Base-by-base conservation (phyloP, 2,888 invertebrate genomes). In the Amphipyra berbera region DNA sequence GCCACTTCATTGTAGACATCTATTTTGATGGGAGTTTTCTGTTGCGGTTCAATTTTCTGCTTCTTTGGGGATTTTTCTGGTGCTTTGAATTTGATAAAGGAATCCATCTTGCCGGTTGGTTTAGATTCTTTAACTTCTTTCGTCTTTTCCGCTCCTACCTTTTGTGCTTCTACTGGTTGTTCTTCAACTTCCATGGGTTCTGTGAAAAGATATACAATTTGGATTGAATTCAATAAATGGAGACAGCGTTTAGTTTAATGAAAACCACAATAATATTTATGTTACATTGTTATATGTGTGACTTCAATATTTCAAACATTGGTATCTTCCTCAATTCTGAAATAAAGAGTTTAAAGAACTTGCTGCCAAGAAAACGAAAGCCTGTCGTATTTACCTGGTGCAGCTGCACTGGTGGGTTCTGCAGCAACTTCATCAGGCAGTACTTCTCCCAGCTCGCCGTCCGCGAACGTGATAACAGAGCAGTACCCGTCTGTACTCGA, bases 401-500 rank as follows among this genome's bases (percentile, higher is more conserved):
- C 49, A 13, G 49, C 13, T 6, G 61, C 14, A 2, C 33, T 50
- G 46, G 73, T 42, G 2, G 72, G 30, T 9, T 60, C 55, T 0
- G 57, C 42, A 1, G 45, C 42, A 1, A 61, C 74, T 49, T 84
- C 81, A 0, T 85, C 84, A 0, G 89, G 87, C 48, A 89, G 53
- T 1, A 77, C 65, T 0, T 88, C 86, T 0, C 95, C 95, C 0
- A 95, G 84, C 65, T 95, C 95, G 0, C 81, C 85, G 0, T 64
- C 74, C 0, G 75, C 64, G 82, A 94, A 94, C 30, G 86, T 85
- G 69, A 95, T 85, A 62, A 94, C 88, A 6, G 95, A 95, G 68
- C 94, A 94, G 85, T 90, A 95, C 0, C 95, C 95, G 71, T 95
- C 95, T 0, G 95, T 94, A 61, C 94, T 94, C 61, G 92, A 90